A percentile compares a stretch with the other conserved stretches of the same genome.
phyloP scores from a whole-genome alignment of 2,888 invertebrate genomes.

The Parnassius smintheus region DNA sequence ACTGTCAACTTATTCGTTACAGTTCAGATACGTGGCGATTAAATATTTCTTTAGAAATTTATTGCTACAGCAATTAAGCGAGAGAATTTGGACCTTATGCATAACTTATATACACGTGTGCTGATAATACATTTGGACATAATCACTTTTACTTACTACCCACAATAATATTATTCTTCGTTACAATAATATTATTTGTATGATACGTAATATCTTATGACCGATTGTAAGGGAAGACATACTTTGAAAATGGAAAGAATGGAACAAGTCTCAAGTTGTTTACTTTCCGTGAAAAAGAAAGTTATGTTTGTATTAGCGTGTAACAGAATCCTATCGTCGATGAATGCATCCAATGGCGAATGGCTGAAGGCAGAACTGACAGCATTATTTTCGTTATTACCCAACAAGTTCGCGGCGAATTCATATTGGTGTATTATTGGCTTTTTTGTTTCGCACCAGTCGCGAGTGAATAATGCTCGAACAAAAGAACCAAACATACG shows the following conservation, averaged over 20 bases:
- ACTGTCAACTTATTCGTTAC: slow-evolving; percentile 5
- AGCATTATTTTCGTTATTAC: slow-evolving; percentile 25
- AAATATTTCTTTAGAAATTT: not conserved
- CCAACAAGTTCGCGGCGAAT: slow-evolving; percentile 31
- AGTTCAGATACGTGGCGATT: not conserved
- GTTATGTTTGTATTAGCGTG: slow-evolving; percentile 12
- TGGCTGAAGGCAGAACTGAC: slow-evolving; percentile 8
- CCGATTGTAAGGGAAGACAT: slow-evolving; percentile 15
- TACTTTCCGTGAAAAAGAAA: slow-evolving; percentile 24
- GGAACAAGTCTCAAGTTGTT: slow-evolving; percentile 7
- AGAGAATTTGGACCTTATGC: slow-evolving; percentile 19
- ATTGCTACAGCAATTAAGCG: not conserved
- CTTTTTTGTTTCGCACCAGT: slow-evolving; percentile 59
- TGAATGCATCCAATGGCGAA: not conserved
- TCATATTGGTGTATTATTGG: slow-evolving; percentile 42
- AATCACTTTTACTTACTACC: slow-evolving; percentile 27
- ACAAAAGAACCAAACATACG: slow-evolving; percentile 75
- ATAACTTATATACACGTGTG: slow-evolving; percentile 19
- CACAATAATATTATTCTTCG: slow-evolving; percentile 26
- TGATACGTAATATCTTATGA: slow-evolving; percentile 16
- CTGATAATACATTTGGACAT: slow-evolving; percentile 13
- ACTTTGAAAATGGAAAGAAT: slow-evolving; percentile 19
- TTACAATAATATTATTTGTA: slow-evolving; percentile 24
- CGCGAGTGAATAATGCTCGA: slow-evolving; percentile 55
- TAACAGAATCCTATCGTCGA: slow-evolving; percentile 10